phyloP scores from a whole-genome alignment of 2,888 invertebrate species.

The Matsumyia berberina region DNA sequence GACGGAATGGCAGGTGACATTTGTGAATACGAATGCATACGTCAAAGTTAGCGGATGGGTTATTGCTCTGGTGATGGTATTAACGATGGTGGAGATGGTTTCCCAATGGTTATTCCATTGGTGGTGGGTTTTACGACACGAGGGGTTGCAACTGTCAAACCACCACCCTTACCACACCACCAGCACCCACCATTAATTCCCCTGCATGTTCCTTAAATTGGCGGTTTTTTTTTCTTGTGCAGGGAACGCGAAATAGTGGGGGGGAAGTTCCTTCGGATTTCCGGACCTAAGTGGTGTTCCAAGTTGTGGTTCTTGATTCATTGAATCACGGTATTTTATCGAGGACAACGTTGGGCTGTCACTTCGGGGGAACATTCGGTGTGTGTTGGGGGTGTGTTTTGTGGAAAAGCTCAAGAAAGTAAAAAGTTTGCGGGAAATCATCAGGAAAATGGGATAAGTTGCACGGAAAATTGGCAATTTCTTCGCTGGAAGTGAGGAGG shows the following conservation, averaged over 20 bases:
- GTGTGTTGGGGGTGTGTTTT: not conserved
- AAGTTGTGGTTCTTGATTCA: slow-evolving; percentile 43
- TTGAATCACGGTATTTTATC: slow-evolving; percentile 37
- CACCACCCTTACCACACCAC: slow-evolving; percentile 10
- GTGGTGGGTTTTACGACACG: slow-evolving; percentile 19
- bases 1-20: slow-evolving; percentile 68
- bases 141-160: slow-evolving; percentile 43
- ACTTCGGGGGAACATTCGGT: not conserved
- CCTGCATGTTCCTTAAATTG: slow-evolving; percentile 47
- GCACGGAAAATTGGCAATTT: slow-evolving; percentile 30
- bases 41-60: slow-evolving; percentile 54
- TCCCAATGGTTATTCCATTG: slow-evolving; percentile 13
- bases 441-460: slow-evolving; percentile 29
- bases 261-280: slow-evolving; percentile 21
- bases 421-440: not conserved
- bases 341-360: not conserved
- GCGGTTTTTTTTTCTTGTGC: slow-evolving; percentile 6
- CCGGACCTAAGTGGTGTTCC: slow-evolving; percentile 39
- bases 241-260: slow-evolving; percentile 31
- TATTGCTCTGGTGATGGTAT: slow-evolving; percentile 21
- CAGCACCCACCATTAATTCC: no score
- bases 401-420: not conserved
- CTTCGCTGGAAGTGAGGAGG: not conserved
- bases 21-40: slow-evolving; percentile 55
- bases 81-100: slow-evolving; percentile 28